phyloP scores from a whole-genome alignment of 2,113 vertebrate genomes.

The Pseudolaguvia tuberculata region DNA sequence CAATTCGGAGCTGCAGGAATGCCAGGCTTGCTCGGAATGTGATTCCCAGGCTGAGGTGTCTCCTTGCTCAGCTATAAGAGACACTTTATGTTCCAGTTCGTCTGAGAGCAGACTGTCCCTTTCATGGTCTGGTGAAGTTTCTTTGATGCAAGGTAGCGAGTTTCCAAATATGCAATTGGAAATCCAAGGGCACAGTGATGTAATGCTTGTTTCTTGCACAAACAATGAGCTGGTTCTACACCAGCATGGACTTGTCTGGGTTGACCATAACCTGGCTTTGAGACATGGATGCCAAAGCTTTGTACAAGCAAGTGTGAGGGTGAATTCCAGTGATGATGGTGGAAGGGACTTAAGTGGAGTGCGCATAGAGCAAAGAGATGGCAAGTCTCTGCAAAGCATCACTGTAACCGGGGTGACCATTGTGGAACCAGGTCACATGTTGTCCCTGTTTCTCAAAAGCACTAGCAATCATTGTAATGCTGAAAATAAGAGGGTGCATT shows the following conservation, averaged over 20 bases:
- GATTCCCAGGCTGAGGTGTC: constrained; percentile 64
- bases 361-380: constrained; percentile 74
- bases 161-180: constrained; percentile 69
- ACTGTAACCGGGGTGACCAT: constrained; percentile 74
- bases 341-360: constrained; percentile 69
- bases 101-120: constrained; percentile 67
- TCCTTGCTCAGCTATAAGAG: constrained; percentile 70
- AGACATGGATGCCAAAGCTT: constrained; percentile 80
- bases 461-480: constrained; percentile 78
- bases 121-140: constrained; percentile 70
- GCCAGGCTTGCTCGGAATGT: constrained; percentile 76
- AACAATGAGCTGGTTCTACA: constrained; percentile 65
- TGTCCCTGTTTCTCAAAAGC: constrained; percentile 71
- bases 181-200: constrained; percentile 64
- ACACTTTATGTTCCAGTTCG: constrained; percentile 65
- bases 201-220: constrained; percentile 58
- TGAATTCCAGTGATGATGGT: constrained; percentile 70
- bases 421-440: constrained; percentile 68
- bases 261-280: constrained; percentile 76
- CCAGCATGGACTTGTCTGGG: constrained; percentile 80
- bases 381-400: constrained; percentile 70
- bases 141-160: constrained; percentile 59
- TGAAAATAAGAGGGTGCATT: constrained; percentile 67
- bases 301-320: constrained; percentile 73
- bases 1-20: constrained; percentile 76